Conservation (phyloP, 2,113 vertebrate species). For the Gnathonemus longibarbis region DNA sequence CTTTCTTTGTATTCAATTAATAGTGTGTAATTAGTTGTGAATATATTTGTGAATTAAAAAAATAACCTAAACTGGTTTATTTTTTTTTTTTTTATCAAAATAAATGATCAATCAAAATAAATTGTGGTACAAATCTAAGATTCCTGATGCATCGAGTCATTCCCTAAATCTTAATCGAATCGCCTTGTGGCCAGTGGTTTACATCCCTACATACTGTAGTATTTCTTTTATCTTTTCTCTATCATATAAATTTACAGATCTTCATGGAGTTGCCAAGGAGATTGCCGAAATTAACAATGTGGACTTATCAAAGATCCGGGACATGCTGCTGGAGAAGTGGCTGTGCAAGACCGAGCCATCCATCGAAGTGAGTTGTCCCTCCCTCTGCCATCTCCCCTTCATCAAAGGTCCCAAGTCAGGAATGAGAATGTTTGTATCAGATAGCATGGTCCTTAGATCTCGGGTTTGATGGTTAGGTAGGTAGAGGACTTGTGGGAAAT, state of each 20-base stretch:
- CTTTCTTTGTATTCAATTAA: too few species aligned
- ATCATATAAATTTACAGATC: constrained; percentile 58
- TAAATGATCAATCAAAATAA: too few species aligned
- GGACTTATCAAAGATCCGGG: constrained; percentile 77
- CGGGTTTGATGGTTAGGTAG: background rate
- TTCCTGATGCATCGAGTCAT: too few species aligned
- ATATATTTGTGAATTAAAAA: too few species aligned
- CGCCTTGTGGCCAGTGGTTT: background rate
- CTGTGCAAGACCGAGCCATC: constrained; percentile 66
- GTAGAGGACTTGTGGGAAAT: background rate
- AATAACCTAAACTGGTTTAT: too few species aligned
- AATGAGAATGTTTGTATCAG: background rate
- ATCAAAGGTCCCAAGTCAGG: background rate
- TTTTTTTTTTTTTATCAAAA: too few species aligned
- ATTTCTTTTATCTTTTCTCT: background rate
- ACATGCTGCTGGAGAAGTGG: constrained; percentile 83
- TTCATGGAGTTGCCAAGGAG: constrained; percentile 76
- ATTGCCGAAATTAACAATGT: constrained; percentile 78
- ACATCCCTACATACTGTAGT: background rate
- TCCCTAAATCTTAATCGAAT: too few species aligned
- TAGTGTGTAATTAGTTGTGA: too few species aligned
- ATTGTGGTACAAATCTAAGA: too few species aligned
- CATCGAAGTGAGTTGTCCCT: constrained; percentile 59
- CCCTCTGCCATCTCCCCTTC: background rate
- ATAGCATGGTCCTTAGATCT: background rate